Conservation (phyloP, 2,113 vertebrate species). For the Apistogramma diplotaenia region DNA sequence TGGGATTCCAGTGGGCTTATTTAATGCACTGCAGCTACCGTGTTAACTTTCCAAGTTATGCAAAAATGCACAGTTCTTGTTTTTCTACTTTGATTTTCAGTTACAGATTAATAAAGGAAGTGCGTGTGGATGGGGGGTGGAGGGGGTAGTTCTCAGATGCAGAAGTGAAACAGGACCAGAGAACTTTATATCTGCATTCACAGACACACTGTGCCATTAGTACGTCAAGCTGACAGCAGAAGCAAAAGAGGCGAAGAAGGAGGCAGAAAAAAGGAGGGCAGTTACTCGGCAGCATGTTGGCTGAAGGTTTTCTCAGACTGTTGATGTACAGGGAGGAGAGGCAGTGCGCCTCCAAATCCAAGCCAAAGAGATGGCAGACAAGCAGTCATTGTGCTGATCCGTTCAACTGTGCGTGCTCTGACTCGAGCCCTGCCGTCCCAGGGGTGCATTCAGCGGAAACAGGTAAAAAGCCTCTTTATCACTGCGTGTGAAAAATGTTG, state of each 20-base stretch:
- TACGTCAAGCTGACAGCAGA: background rate
- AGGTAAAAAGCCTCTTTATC: conserved; percentile 35
- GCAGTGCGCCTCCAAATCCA: conserved; percentile 10
- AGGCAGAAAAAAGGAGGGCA: background rate
- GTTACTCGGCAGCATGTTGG: conserved; percentile 58
- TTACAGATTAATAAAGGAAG: conserved; percentile 54
- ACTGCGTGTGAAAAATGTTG: background rate
- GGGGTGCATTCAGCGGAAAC: background rate
- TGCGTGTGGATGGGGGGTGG: conserved; percentile 13
- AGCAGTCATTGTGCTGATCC: background rate
- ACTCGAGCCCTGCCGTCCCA: background rate
- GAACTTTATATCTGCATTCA: background rate
- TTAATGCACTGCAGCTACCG: background rate
- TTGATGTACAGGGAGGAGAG: conserved; percentile 62
- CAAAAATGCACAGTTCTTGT: background rate
- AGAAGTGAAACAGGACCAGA: conserved; percentile 70
- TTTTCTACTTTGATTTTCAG: background rate
- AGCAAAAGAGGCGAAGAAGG: background rate
- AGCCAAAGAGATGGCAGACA: background rate
- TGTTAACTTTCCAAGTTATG: background rate
- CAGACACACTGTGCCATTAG: background rate
- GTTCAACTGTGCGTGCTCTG: background rate
- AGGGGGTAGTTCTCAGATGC: conserved; percentile 13
- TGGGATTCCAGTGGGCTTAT: too few relatives aligned
- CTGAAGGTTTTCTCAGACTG: conserved; percentile 67